Evolutionary conservation across 2,797 vertebrate species (phyloP).

Genomic region (Pangasius sanitwongsei): DNA sequence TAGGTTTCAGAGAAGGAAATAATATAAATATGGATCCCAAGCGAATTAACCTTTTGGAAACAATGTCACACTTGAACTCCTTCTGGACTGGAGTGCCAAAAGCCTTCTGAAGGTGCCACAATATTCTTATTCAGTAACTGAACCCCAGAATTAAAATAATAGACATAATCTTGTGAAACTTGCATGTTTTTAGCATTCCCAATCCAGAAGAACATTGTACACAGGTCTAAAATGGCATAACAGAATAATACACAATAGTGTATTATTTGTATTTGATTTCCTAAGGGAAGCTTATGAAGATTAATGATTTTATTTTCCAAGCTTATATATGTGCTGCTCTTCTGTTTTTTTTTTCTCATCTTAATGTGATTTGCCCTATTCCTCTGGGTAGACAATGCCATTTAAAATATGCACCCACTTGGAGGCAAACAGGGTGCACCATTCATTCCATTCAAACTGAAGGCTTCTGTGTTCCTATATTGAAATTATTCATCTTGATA

Average conservation of each 20-base stretch:
- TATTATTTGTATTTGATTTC: conserved; percentile 61
- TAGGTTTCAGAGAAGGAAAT: conserved; percentile 17
- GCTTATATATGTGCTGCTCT: conserved; percentile 59
- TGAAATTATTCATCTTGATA: conserved; percentile 57
- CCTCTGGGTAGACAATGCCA: conserved; percentile 60
- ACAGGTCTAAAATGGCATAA: conserved; percentile 46
- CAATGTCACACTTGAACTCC: conserved; percentile 9
- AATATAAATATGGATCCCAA: conserved; percentile 18
- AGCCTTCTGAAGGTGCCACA: neutral
- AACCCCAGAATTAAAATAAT: conserved; percentile 19
- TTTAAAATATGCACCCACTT: conserved; percentile 61
- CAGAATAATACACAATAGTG: conserved; percentile 55
- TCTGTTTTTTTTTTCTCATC: conserved; percentile 43
- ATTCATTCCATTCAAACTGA: conserved; percentile 46
- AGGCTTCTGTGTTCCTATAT: conserved; percentile 38
- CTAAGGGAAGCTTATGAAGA: conserved; percentile 62
- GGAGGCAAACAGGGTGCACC: conserved; percentile 33
- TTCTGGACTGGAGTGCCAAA: neutral
- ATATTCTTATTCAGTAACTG: conserved; percentile 8
- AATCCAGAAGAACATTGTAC: conserved; percentile 32
- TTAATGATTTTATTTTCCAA: conserved; percentile 64
- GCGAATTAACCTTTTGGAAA: conserved; percentile 12
- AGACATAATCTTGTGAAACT: conserved; percentile 21
- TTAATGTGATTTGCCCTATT: conserved; percentile 61
- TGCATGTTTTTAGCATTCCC: conserved; percentile 23